A percentile compares a stretch with the other conserved stretches of the same genome.
These are phyloP conservation scores for Thymelicus sylvestris DNA, from an alignment of 2,888 invertebrate genomes.

Conservation along the genomic window DNA sequence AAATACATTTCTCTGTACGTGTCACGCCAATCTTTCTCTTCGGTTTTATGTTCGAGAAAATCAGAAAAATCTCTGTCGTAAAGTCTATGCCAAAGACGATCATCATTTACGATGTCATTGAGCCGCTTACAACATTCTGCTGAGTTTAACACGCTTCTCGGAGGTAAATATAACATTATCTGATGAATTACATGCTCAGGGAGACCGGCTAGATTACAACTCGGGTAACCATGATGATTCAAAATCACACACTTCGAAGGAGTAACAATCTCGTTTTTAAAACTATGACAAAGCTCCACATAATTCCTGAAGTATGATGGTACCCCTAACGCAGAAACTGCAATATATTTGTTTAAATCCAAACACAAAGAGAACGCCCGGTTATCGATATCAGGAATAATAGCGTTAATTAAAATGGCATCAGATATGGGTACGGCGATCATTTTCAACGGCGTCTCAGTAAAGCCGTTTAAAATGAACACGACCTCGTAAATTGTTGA, in stretches of 20 bases:
- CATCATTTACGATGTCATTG: conserved; percentile 48
- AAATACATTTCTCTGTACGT: conserved; percentile 51
- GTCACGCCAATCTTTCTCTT: conserved; percentile 45
- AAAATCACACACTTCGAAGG: conserved; percentile 54
- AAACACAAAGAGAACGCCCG: conserved; percentile 53
- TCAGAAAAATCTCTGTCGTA: conserved; percentile 54
- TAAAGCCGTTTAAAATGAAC: conserved; percentile 49
- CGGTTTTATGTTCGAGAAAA: conserved; percentile 40
- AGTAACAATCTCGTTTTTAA: conserved; percentile 51
- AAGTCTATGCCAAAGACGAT: conserved; percentile 54
- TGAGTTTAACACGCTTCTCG: conserved; percentile 52
- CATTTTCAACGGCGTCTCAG: conserved; percentile 49
- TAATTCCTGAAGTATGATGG: conserved; percentile 48
- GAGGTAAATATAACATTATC: conserved; percentile 50
- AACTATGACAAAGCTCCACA: conserved; percentile 42
- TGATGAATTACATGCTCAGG: conserved; percentile 52
- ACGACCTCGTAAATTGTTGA: conserved; percentile 45
- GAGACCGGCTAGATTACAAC: conserved; percentile 52
- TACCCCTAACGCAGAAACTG: conserved; percentile 47
- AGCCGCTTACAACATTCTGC: conserved; percentile 53
- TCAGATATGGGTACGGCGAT: conserved; percentile 49
- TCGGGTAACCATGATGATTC: conserved; percentile 48
- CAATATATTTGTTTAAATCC: conserved; percentile 46
- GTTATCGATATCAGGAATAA: conserved; percentile 46
- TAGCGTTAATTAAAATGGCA: conserved; percentile 51